Base-by-base conservation (phyloP, 2,113 vertebrate species). In the Excalfactoria chinensis region DNA sequence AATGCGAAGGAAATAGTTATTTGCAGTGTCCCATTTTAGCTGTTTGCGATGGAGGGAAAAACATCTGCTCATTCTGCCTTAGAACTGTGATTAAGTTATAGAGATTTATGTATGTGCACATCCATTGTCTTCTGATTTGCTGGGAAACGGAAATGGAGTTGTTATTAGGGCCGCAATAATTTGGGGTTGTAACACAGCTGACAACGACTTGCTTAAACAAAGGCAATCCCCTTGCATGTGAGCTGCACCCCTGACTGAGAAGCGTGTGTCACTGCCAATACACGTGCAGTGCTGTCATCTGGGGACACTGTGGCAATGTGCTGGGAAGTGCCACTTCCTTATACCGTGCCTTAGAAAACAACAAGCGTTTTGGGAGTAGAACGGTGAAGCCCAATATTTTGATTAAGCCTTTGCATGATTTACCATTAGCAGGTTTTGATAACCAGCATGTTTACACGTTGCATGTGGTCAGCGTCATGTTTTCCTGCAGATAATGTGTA, bases 281-380 rank as follows among this genome's bases (percentile, higher is more conserved):
- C 92, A 44, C 62, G 28, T 79, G 49, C 4, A 7, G 53, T 81
- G 49, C 84, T 95, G 80, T 93, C 81, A 23, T 56, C 85, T 94
- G 93, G 96, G 96, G 70, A 80, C 94, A 67, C 88, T 93, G 84
- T 95, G 86, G 82, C 84, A 94, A 7, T 88, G 86, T 83, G 60
- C 95, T 73, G 88, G 95, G 69, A 95, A 91, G 28, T 87, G 92
- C 82, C 92, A 74, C 95, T 97, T 97, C 95, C 97, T 97, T 96
- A 96, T 97, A 97, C 93, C 96, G 99, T 99, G 99, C 99, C 99
- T 99, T 99, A 99, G 97, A 97, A 97, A 98, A 98, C 96, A 98
- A 98, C 95, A 96, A 97, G 95, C 93, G 77, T 97, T 97, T 97
- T 94, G 86, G 91, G 96, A 90, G 79, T 92, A 66, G 80, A 95